These are phyloP conservation scores for Neotragus moschatus DNA, from an alignment of 2,113 vertebrate genomes.

Conservation along the genomic window DNA sequence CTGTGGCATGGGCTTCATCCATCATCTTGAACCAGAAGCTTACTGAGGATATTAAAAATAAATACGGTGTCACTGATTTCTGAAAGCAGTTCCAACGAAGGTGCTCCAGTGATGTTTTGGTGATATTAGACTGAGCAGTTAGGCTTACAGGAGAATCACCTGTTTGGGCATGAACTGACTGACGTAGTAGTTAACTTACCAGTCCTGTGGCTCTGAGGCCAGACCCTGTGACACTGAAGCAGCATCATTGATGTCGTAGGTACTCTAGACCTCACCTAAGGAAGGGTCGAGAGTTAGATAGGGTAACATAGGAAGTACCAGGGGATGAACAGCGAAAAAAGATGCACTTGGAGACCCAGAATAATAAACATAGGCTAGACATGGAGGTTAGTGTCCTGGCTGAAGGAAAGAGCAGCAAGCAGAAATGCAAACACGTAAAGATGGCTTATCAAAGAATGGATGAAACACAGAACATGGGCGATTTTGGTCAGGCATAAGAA, in stretches of 20 bases:
- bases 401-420: not conserved
- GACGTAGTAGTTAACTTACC: not conserved
- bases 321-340: not conserved
- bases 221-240: not conserved
- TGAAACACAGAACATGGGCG: not conserved
- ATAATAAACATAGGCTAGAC: not conserved
- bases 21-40: not conserved
- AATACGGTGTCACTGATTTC: not conserved
- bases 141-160: not conserved
- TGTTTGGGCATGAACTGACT: not conserved
- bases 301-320: not conserved
- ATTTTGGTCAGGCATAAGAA: not conserved
- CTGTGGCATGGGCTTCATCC: not conserved
- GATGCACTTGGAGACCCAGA: not conserved
- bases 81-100: not conserved
- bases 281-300: not conserved
- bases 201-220: not conserved
- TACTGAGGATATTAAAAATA: not conserved
- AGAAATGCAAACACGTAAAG: not conserved
- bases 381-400: not conserved
- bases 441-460: not conserved
- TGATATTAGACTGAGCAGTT: not conserved
- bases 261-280: not conserved
- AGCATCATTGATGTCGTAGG: not conserved
- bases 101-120: not conserved